These are phyloP conservation scores for Amphipyra tragopoginis DNA, from an alignment of 2,888 invertebrate species.

Conservation along the genomic window DNA sequence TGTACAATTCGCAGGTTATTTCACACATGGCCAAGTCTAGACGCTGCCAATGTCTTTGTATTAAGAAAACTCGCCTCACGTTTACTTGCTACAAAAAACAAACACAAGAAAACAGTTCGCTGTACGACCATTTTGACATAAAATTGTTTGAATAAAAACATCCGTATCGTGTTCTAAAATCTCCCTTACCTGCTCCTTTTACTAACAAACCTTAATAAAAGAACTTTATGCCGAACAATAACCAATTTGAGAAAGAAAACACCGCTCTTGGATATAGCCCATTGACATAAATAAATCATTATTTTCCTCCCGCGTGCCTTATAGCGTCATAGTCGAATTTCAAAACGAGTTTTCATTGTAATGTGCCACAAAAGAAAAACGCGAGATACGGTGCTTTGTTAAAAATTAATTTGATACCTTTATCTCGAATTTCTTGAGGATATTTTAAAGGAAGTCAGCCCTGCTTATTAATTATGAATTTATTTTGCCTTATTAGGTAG, in stretches of 20 bases:
- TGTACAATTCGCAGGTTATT: constrained; percentile 84
- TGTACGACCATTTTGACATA: constrained; percentile 19
- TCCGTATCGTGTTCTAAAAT: constrained; percentile 78
- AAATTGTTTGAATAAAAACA: constrained; percentile 73
- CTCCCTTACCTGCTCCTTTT: constrained; percentile 80
- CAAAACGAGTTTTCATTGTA: constrained; percentile 86
- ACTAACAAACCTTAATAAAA: constrained; percentile 88
- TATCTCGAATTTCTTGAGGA: constrained; percentile 80
- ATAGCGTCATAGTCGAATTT: constrained; percentile 70
- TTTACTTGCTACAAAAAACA: constrained; percentile 42
- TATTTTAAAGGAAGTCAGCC: constrained; percentile 57
- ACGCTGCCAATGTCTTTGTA: constrained; percentile 79
- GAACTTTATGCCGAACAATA: constrained; percentile 87
- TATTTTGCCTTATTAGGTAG: constrained; percentile 42
- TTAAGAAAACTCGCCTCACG: constrained; percentile 60
- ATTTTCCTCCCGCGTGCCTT: constrained; percentile 73
- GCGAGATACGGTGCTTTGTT: constrained; percentile 82
- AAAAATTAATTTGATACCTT: constrained; percentile 89
- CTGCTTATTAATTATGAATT: constrained; percentile 53
- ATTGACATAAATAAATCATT: constrained; percentile 90
- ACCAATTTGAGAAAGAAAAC: constrained; percentile 87
- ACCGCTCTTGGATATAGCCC: constrained; percentile 78
- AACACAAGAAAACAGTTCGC: constrained; percentile 11
- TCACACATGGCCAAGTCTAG: constrained; percentile 86
- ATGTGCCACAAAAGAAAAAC: constrained; percentile 87